Evolutionary conservation across 2,888 invertebrate genomes (phyloP).

Genomic region (Platycheirus rosarum): DNA sequence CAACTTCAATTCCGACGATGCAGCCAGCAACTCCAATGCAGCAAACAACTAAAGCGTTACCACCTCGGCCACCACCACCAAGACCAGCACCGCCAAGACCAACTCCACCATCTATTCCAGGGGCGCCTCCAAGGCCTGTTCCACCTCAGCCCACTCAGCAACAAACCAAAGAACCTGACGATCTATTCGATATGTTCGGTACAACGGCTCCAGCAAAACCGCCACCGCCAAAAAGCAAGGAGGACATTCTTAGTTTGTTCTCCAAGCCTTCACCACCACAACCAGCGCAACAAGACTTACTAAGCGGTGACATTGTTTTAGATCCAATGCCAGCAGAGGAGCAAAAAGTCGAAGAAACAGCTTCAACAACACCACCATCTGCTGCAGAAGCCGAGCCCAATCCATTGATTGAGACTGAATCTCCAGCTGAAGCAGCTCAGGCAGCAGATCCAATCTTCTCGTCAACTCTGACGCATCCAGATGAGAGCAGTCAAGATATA

Average conservation of each 20-base stretch:
- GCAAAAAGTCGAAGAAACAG: constrained; percentile 27
- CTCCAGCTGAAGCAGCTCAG: constrained; percentile 21
- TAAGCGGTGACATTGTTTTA: constrained; percentile 84
- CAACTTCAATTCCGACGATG: constrained; percentile 82
- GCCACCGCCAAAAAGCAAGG: constrained; percentile 84
- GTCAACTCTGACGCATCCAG: constrained; percentile 80
- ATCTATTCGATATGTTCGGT: constrained; percentile 84
- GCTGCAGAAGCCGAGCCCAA: constrained; percentile 47
- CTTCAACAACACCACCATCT: constrained; percentile 7
- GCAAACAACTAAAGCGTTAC: constrained; percentile 83
- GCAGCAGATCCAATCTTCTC: constrained; percentile 79
- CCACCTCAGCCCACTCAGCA: constrained; percentile 80
- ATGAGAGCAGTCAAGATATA: constrained; percentile 81
- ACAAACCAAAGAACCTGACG: constrained; percentile 80
- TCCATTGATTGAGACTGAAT: constrained; percentile 59
- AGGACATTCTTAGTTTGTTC: constrained; percentile 86
- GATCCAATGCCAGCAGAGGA: constrained; percentile 67
- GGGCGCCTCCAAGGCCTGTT: constrained; percentile 79
- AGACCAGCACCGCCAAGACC: constrained; percentile 80
- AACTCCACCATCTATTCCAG: constrained; percentile 79
- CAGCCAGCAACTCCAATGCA: constrained; percentile 83
- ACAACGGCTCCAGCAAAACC: constrained; percentile 84
- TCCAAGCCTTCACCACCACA: constrained; percentile 78
- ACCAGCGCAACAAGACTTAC: constrained; percentile 83
- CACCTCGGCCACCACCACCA: constrained; percentile 83